Evolutionary conservation across 1,140 invertebrate genomes (phyloP), one percentile per base, ranked within the genome.

Genomic region (Anthonomus grandis): DNA sequence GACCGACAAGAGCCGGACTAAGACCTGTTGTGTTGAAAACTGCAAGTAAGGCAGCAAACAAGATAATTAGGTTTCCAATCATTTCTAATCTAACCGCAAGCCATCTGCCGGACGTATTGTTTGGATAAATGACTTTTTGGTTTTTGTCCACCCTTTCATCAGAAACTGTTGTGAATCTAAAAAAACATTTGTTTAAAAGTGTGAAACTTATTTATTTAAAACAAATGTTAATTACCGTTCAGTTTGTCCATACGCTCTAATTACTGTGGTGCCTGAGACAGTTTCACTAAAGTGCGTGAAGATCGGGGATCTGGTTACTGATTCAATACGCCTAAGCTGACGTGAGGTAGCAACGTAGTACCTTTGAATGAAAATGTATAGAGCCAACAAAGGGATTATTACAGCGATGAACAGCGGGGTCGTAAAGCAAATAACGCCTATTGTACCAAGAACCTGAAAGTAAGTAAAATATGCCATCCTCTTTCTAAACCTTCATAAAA

Each of bases 281-380:
- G 89, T 95, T 83, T 98, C 95, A 47, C 93, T 89, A 74, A 98
- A 98, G 77, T 98, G 95, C 4, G 95, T 95, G 75, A 97, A 98
- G 66, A 99, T 97, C 0, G 97, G 96, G 12, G 95, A 98, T 42
- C 94, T 82, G 12, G 91, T 94, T 0, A 97, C 87, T 0, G 95
- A 97, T 73, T 98, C 95, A 23, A 99, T 71, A 41, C 97, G 82
- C 78, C 96, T 97, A 48, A 98, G 73, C 70, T 98, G 96, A 23
- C 96, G 77, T 3, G 95, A 97, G 0, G 95, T 91, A 1, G 85
- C 80, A 42, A 98, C 91, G 74, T 98, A 98, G 76, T 97, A 95
- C 62, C 91, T 85, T 83, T 97, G 85, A 61, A 94, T 85, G 62
- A 96, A 86, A 70, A 92, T 91, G 77, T 97, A 97, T 36, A 97